phyloP scores from a whole-genome alignment of 1,140 invertebrate species.

The Himalopsyche phryganea region DNA sequence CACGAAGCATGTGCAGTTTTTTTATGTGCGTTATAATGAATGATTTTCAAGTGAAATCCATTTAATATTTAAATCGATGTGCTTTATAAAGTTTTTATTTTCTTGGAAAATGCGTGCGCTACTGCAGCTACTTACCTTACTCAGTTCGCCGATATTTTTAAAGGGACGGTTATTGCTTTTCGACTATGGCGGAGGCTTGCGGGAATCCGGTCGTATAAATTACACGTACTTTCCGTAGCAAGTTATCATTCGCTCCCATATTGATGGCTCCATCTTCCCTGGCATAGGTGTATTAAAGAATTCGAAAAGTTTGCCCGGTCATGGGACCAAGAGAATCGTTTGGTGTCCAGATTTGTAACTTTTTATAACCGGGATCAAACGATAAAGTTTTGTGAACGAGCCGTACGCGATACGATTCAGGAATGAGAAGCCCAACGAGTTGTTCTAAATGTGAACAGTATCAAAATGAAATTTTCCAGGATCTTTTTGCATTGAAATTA shows the following conservation, averaged over 20 bases:
- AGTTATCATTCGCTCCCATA: constrained; percentile 12
- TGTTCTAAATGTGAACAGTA: no score
- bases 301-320: constrained; percentile 8
- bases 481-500: not conserved
- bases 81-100: no score
- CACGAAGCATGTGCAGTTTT: no score
- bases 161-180: constrained; percentile 35
- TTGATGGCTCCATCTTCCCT: not conserved
- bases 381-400: constrained; percentile 32
- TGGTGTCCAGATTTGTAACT: constrained; percentile 32
- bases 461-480: not conserved
- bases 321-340: not conserved
- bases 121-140: constrained; percentile 8
- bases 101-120: no score
- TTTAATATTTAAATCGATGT: no score
- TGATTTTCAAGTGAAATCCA: no score
- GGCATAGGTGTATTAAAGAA: not conserved
- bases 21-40: no score
- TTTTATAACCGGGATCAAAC: constrained; percentile 33
- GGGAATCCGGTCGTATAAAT: constrained; percentile 28
- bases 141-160: constrained; percentile 29
- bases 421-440: constrained; percentile 19
- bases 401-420: constrained; percentile 32
- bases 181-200: constrained; percentile 18
- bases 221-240: constrained; percentile 26